Evolutionary conservation across 2,797 vertebrate species (phyloP).

Genomic region (Gallinago stenura): DNA sequence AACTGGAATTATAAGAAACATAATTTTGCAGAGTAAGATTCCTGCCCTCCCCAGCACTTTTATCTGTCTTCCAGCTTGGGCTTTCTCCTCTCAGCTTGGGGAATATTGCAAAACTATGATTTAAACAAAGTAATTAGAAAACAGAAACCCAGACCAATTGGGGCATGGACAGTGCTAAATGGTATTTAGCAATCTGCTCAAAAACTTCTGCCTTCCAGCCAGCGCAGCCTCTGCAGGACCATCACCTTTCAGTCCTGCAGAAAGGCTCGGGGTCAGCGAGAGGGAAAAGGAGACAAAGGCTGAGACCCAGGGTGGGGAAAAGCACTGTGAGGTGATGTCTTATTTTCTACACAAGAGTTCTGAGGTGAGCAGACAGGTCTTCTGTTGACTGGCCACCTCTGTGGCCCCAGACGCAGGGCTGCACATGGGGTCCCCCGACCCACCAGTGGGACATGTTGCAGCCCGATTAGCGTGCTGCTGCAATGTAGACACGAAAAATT

Average conservation of each 20-base stretch:
- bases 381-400: not conserved
- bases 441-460: accelerated
- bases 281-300: not conserved
- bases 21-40: not conserved
- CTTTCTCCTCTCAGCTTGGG: not conserved
- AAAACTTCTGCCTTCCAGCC: not conserved
- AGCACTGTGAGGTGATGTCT: not conserved
- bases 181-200: not conserved
- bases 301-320: not conserved
- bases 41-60: not conserved
- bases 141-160: not conserved
- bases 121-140: not conserved
- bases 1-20: not conserved
- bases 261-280: not conserved
- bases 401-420: not conserved
- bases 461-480: not conserved
- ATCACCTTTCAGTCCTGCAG: not conserved
- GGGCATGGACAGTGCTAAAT: not conserved
- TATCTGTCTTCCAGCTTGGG: not conserved
- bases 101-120: not conserved
- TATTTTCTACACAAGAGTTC: not conserved
- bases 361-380: not conserved
- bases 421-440: not conserved
- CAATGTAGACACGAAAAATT: accelerated
- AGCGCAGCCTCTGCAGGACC: not conserved